Evolutionary conservation across 2,797 vertebrate genomes (phyloP).

Genomic region (Sciaenops ocellatus): DNA sequence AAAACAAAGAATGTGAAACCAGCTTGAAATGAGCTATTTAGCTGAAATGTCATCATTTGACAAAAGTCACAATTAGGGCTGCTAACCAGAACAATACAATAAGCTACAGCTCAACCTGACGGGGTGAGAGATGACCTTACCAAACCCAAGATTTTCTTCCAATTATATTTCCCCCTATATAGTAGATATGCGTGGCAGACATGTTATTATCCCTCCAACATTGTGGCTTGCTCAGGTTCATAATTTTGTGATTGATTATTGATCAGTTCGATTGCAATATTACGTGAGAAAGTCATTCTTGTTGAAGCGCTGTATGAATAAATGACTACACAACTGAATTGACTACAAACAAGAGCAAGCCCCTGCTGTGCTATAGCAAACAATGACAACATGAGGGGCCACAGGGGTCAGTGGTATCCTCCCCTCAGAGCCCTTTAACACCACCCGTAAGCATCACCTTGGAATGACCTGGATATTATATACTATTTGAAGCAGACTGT

Average conservation of each 20-base stretch:
- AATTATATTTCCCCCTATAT: not conserved
- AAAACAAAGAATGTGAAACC: not conserved
- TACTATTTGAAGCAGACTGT: slow-evolving; percentile 53
- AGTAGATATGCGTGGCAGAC: not conserved
- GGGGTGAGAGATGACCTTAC: not conserved
- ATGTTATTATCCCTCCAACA: not conserved
- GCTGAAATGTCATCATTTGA: not conserved
- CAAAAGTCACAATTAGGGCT: not conserved
- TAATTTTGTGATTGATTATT: slow-evolving; percentile 42
- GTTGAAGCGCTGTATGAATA: slow-evolving; percentile 18
- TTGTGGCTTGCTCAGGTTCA: not conserved
- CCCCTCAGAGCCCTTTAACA: slow-evolving; percentile 40
- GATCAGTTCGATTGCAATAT: slow-evolving; percentile 20
- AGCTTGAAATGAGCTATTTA: not conserved
- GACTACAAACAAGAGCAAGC: slow-evolving; percentile 9
- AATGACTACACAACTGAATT: slow-evolving; percentile 15
- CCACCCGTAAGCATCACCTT: slow-evolving; percentile 57
- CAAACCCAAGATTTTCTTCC: not conserved
- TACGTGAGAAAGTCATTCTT: slow-evolving; percentile 19
- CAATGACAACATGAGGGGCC: slow-evolving; percentile 12
- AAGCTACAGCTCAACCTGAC: not conserved
- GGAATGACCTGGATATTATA: slow-evolving; percentile 61
- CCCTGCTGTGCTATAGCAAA: slow-evolving; percentile 13
- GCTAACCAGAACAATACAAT: not conserved
- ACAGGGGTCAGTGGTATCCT: slow-evolving; percentile 41